Evolutionary conservation across 1,140 invertebrate species (phyloP).

Genomic region (Ceratitis capitata): DNA sequence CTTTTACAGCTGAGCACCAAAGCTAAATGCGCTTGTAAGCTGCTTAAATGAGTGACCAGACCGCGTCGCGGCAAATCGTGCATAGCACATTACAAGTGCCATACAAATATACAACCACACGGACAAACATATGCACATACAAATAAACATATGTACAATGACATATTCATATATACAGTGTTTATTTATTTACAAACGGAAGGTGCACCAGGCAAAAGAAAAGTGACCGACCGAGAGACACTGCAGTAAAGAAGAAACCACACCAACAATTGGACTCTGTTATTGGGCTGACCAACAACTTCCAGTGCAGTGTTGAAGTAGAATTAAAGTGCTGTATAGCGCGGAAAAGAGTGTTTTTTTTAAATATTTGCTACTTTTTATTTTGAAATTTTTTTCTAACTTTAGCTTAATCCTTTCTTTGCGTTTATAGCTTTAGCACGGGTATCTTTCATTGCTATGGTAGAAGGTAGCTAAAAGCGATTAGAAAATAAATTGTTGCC

Average conservation of each 20-base stretch:
- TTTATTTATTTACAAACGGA: background rate
- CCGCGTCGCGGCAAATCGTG: background rate
- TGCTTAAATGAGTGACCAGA: constrained; percentile 29
- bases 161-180: background rate
- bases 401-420: too few species aligned
- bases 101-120: background rate
- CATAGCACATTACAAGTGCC: background rate
- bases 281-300: background rate
- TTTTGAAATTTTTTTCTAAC: too few species aligned
- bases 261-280: background rate
- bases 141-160: background rate
- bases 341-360: too few species aligned
- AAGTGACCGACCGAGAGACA: too few species aligned
- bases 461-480: too few species aligned
- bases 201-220: background rate
- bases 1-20: constrained; percentile 35
- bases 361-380: too few species aligned
- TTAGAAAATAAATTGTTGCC: background rate
- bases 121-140: background rate
- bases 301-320: background rate
- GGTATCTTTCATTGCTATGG: too few species aligned
- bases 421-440: too few species aligned
- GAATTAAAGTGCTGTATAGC: too few species aligned
- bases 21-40: constrained; percentile 41
- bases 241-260: background rate